Base-by-base conservation (phyloP, 2,113 vertebrate species). In the Tetrao urogallus region DNA sequence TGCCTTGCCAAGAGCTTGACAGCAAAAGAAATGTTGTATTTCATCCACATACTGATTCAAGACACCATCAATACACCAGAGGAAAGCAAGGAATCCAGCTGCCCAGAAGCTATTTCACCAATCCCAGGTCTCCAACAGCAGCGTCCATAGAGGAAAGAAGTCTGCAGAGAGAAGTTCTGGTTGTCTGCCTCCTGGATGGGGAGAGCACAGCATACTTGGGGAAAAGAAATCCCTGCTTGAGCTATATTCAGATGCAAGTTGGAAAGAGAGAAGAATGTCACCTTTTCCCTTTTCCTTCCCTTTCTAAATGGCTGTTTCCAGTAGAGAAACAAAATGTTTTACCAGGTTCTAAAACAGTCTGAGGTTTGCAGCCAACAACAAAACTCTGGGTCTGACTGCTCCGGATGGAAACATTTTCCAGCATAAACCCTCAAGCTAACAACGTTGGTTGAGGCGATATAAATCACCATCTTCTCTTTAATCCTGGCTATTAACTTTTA, bases 201-300 rank as follows among this genome's bases (percentile, higher is more conserved):
- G 42, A 71, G 3, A 52, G 6, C 25, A 77, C 56, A 69, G 42
- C 64, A 13, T 28, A 47, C 22, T 10, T 7, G 5, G 19, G 11
- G 8, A 60, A 71, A 43, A 61, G 1, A 6, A 6, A 56, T 32
- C 27, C 27, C 27, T 11, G 6, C 14, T 88, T 1, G 0, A 25
- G 4, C 10, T 6, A 4, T 13, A 16, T 22, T 66, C 11, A 13
- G 47, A 77, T 78, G 18, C 2, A 1, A 57, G 13, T 61, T 72
- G 58, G 43, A 36, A 82, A 89, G 7, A 78, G 3, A 3, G 6
- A 5, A 77, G 32, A 78, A 70, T 14, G 60, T 24, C 50, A 8
- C 10, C 5, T 88, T 77, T 43, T 30, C 15, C 65, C 34, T 89
- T 57, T 52, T 16, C 13, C 24, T 11, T 50, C 6, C 13, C 25